Base-by-base conservation (phyloP, 2,888 invertebrate genomes). In the Thecocarcelia acutangulata region DNA sequence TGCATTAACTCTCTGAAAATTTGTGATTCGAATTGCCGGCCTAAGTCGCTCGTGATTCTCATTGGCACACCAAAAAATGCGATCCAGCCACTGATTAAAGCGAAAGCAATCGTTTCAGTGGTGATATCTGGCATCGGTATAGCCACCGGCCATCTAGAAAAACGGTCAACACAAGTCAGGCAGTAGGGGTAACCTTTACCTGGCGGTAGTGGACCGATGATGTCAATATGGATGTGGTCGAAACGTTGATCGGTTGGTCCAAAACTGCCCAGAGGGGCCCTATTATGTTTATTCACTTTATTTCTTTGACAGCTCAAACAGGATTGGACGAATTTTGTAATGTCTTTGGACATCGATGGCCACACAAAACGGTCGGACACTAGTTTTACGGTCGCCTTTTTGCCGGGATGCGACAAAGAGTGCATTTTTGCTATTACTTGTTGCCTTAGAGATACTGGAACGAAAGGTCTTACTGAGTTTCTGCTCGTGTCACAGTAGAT, bases 211-310 rank as follows among this genome's bases (percentile, higher is more conserved):
- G 70, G 56, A 0, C 59, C 75, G 4, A 83, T 69, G 5, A 91
- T 84, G 84, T 91, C 91, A 5, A 91, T 85, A 83, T 91, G 90
- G 11, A 91, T 85, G 74, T 90, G 89, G 2, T 85, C 80, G 83
- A 91, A 84, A 24, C 85, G 74, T 9, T 80, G 78, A 3, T 61
- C 33, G 3, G 75, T 66, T 1, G 37, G 42, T 54, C 56, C 50
- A 13, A 70, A 76, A 37, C 69, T n/a, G 9, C 52, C 68, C 12
- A 59, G 21, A 4, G 69, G 61, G 2, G 64, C n/a, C 9, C 70
- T 66, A 9, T 61, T 73, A 48, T 80, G 73, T 1, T 69, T 56
- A 21, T 52, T 33, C 4, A 80, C 21, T 44, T 81, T 83, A 9
- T 69, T 79, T 50, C 40, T 44, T 63, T 79, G 78, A 13, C 79